Percentiles rank a stretch among this genome's conserved stretches.
Evolutionary conservation across 2,113 vertebrate genomes (phyloP).

Genomic region (Ciconia maguari): DNA sequence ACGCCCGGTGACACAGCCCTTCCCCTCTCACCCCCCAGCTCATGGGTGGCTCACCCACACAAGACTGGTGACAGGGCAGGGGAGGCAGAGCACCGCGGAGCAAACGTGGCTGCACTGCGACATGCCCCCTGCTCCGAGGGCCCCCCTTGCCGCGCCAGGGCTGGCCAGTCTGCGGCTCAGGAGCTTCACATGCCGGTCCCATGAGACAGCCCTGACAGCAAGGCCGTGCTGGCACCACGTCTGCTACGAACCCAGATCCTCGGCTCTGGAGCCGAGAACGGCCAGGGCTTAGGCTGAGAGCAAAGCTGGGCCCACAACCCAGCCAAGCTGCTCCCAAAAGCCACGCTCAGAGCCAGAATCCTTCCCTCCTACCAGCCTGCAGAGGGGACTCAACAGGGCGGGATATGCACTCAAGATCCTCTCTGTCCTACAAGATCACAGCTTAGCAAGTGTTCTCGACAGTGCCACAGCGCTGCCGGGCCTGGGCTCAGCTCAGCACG

Average conservation of each 20-base stretch:
- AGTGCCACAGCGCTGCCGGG: neutral
- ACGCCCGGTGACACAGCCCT: rapidly evolving
- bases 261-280: neutral
- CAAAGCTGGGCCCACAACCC: neutral
- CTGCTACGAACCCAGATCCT: neutral
- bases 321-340: neutral
- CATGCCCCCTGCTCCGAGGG: rapidly evolving
- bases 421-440: neutral
- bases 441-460: neutral
- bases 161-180: neutral
- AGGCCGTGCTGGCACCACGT: rapidly evolving
- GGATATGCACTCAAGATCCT: neutral
- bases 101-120: rapidly evolving
- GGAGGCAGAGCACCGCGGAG: neutral
- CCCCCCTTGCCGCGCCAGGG: neutral
- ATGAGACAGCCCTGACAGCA: neutral
- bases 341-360: neutral
- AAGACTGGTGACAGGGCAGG: neutral
- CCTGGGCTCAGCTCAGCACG: neutral
- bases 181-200: neutral
- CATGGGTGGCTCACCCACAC: rapidly evolving
- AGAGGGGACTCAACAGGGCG: neutral
- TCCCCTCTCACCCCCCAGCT: neutral
- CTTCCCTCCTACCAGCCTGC: neutral
- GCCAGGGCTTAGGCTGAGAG: too few relatives aligned